A percentile compares a stretch with the other conserved stretches of the same genome.
phyloP scores from a whole-genome alignment of 2,888 invertebrate species.

The Neoaliturus tenellus region DNA sequence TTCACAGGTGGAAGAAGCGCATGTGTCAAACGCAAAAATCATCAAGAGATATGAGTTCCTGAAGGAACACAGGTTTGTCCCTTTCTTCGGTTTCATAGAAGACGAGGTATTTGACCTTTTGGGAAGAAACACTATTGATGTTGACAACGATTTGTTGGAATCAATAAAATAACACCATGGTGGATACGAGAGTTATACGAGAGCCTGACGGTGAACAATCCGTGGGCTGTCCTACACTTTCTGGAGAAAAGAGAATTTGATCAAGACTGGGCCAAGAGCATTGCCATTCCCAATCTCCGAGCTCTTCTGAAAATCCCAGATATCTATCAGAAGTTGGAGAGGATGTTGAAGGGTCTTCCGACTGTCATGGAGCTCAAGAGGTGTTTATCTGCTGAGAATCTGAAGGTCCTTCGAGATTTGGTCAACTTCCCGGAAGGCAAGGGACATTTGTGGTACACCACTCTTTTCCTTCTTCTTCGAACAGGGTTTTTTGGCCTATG shows the following conservation, averaged over 20 bases:
- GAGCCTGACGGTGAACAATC: background rate
- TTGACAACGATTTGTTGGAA: slow-evolving; percentile 4
- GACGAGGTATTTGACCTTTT: slow-evolving; percentile 18
- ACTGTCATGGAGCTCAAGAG: slow-evolving; percentile 12
- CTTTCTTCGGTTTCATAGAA: slow-evolving; percentile 2
- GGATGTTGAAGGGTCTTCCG: background rate
- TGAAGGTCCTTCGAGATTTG: background rate
- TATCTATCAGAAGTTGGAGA: background rate
- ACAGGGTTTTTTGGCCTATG: background rate
- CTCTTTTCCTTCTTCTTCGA: background rate
- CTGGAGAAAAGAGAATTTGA: background rate
- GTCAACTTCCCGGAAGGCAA: background rate
- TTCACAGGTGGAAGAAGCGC: slow-evolving; percentile 4
- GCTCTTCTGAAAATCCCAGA: background rate
- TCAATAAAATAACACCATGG: background rate
- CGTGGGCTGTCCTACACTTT: slow-evolving; percentile 21
- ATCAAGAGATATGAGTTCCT: slow-evolving; percentile 11
- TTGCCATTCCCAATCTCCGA: background rate
- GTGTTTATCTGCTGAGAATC: background rate
- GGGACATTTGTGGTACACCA: slow-evolving; percentile 14
- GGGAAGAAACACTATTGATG: background rate
- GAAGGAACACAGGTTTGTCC: background rate
- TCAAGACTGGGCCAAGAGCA: background rate
- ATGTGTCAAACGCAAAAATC: background rate
- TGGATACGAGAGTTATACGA: too few relatives aligned